Conservation (phyloP, 2,113 vertebrate genomes). For the Paracanthobrama guichenoti region DNA sequence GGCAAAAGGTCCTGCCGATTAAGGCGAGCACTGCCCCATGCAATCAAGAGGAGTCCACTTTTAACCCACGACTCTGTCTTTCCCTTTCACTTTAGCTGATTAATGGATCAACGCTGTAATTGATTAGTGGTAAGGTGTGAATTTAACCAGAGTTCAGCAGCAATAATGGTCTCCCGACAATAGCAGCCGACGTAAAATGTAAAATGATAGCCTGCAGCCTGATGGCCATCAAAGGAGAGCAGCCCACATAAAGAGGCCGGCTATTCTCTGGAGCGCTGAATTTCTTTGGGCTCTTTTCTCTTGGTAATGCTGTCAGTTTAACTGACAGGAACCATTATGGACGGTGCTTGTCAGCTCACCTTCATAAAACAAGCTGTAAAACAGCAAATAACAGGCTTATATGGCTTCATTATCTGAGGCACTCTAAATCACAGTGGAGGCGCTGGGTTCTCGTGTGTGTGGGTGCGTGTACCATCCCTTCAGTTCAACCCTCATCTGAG, state of each 20-base stretch:
- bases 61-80: conserved; percentile 85
- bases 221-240: conserved; percentile 89
- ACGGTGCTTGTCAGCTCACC: conserved; percentile 79
- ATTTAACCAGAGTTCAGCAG: conserved; percentile 90
- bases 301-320: conserved; percentile 86
- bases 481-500: conserved; percentile 8
- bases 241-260: conserved; percentile 72
- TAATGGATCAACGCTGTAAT: conserved; percentile 96
- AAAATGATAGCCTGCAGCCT: conserved; percentile 89
- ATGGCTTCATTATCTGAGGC: conserved; percentile 78
- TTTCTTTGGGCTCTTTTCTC: conserved; percentile 81
- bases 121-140: conserved; percentile 95
- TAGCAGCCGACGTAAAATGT: conserved; percentile 89
- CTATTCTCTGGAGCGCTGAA: conserved; percentile 70
- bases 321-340: conserved; percentile 86
- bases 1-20: neutral
- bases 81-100: conserved; percentile 90
- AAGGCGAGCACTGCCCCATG: neutral
- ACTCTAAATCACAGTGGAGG: conserved; percentile 65
- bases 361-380: conserved; percentile 85
- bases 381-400: conserved; percentile 80
- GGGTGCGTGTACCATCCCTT: conserved; percentile 37
- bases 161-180: conserved; percentile 85
- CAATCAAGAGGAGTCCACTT: conserved; percentile 60
- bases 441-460: conserved; percentile 63